Conservation (phyloP, 2,113 vertebrate genomes). For the Neogobius melanostomus region DNA sequence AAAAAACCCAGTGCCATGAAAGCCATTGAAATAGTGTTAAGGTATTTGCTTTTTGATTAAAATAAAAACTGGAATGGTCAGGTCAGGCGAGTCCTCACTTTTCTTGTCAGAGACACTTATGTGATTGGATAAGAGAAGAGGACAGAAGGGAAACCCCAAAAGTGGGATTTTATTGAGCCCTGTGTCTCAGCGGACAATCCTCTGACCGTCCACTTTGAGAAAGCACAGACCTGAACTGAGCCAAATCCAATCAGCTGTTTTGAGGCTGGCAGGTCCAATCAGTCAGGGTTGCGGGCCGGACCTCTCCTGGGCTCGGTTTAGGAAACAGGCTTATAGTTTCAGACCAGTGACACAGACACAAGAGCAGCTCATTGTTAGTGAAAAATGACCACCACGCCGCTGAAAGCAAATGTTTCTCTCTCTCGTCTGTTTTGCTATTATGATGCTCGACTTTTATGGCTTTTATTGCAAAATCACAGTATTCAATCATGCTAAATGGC, state of each 20-base stretch:
- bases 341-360: constrained; percentile 15
- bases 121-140: constrained; percentile 60
- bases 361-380: constrained; percentile 11
- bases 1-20: too few species aligned
- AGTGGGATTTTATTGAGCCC: constrained; percentile 62
- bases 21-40: neutral
- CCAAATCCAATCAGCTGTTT: constrained; percentile 69
- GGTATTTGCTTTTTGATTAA: neutral
- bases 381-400: constrained; percentile 23
- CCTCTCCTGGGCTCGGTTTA: constrained; percentile 54
- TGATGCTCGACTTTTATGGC: constrained; percentile 11
- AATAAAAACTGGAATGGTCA: neutral
- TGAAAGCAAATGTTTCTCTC: constrained; percentile 26
- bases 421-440: neutral
- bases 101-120: constrained; percentile 53
- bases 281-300: constrained; percentile 63
- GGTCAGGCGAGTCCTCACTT: constrained; percentile 40
- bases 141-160: constrained; percentile 32
- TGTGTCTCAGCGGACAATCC: constrained; percentile 41
- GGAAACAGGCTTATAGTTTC: constrained; percentile 42
- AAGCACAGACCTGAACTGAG: constrained; percentile 48
- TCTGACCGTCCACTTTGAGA: constrained; percentile 39
- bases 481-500: constrained; percentile 18
- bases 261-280: constrained; percentile 64
- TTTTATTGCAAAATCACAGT: constrained; percentile 26